phyloP scores from a whole-genome alignment of 2,113 vertebrate genomes.

The Gallinago media region DNA sequence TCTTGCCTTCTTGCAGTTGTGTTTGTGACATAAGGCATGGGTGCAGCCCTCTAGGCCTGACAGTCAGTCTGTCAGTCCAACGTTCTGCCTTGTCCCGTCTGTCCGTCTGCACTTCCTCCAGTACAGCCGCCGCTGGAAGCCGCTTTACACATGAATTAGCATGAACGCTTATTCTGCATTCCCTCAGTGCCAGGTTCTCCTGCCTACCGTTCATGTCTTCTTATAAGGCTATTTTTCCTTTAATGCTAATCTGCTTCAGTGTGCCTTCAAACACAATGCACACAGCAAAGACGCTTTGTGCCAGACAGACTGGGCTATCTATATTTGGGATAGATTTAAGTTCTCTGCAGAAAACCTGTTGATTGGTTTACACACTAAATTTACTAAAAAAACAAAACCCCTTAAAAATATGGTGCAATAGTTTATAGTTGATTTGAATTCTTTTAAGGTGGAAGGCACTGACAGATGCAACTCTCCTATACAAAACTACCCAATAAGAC shows the following conservation, averaged over 20 bases:
- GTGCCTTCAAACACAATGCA: background rate
- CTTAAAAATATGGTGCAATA: background rate
- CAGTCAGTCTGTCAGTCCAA: background rate
- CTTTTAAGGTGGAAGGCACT: background rate
- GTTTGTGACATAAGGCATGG: background rate
- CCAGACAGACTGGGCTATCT: background rate
- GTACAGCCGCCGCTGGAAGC: background rate
- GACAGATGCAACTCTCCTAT: background rate
- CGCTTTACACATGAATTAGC: conserved; percentile 14
- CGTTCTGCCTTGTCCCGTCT: rapidly evolving
- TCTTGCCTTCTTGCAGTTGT: background rate
- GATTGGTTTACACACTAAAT: background rate
- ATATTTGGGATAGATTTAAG: background rate
- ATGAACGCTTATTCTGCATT: background rate
- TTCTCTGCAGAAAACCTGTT: background rate
- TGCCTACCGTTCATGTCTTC: background rate
- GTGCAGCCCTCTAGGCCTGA: background rate
- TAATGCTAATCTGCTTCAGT: background rate
- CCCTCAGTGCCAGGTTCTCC: background rate
- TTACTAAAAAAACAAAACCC: background rate
- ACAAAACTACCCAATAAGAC: too few species aligned
- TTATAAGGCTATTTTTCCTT: background rate
- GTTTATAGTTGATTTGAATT: background rate
- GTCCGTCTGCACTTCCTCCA: background rate
- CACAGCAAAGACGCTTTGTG: background rate